Evolutionary conservation across 92 coral and sea anemone genomes (phyloP), one percentile per base, ranked within the genome.

Genomic region (Phymanthus crucifer): DNA sequence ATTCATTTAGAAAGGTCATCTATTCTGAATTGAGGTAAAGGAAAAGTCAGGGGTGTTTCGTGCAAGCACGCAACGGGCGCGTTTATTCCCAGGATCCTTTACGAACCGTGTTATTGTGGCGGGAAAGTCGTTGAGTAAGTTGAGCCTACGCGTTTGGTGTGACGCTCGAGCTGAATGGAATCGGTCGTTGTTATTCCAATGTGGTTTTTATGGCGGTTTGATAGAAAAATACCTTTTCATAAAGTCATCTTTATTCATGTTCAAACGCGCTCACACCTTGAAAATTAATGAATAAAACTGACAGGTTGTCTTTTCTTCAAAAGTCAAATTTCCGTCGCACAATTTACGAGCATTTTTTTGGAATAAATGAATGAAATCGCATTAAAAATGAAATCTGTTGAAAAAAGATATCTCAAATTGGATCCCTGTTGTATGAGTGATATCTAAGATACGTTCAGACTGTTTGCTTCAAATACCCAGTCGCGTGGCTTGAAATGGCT

Each of bases 231-330:
- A 69, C 7, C 73, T 26, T 40, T 29, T 48, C 31, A 14, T 6
- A 7, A 61, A 61, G 29, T 16, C 68, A 46, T 47, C 19, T 45
- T 74, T 47, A 74, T 74, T 74, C 45, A 74, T 74, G 46, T 29
- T 74, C 67, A 74, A 74, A 74, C 36, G 78, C 61, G n/a, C 76
- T 27, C 27, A 72, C 34, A 38, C 34, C 3, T 72, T 16, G 19
- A 9, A 52, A 32, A 31, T 46, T 75, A 75, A 75, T 37, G 58
- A 29, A 10, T n/a, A 21, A 14, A 32, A 32, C n/a, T 21, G 52
- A 61, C 68, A 34, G 68, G 32, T 4, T 29, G 68, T 61, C 68
- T 24, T 24, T 61, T 23, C 64, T 45, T 21, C 1, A 19, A 21
- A 21, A 26, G 6, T 4, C 27, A 19, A 23, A 27, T 54, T 54